Evolutionary conservation across 2,888 invertebrate genomes (phyloP).

Genomic region (Cordylochernes scorpioides): DNA sequence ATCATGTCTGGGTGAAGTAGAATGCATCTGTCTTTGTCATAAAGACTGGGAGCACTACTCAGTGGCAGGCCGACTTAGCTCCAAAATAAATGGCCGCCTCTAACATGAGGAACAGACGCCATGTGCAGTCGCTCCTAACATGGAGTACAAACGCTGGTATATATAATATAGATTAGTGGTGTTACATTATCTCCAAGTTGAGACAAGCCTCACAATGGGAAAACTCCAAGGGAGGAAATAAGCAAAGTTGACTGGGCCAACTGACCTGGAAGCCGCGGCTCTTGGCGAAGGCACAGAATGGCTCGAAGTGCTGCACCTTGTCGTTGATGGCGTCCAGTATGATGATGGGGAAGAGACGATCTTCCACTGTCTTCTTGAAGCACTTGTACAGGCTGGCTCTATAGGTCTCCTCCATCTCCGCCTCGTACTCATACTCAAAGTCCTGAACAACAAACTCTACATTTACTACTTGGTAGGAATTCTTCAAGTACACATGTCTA

Average conservation of each 20-base stretch:
- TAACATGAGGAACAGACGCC: too few relatives aligned
- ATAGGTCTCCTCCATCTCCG: slow-evolving; percentile 51
- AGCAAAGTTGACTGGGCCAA: too few relatives aligned
- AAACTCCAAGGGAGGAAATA: too few relatives aligned
- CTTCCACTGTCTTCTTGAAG: slow-evolving; percentile 63
- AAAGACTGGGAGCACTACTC: too few relatives aligned
- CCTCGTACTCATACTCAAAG: slow-evolving; percentile 67
- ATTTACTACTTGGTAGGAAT: too few relatives aligned
- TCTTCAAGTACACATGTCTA: too few relatives aligned
- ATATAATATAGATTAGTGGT: background rate
- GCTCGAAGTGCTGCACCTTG: slow-evolving; percentile 48
- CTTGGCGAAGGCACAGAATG: slow-evolving; percentile 63
- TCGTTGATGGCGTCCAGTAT: slow-evolving; percentile 76
- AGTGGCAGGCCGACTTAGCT: too few relatives aligned
- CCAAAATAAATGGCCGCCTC: too few relatives aligned
- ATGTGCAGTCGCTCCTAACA: background rate
- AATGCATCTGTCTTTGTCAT: too few relatives aligned
- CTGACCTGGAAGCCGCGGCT: slow-evolving; percentile 53
- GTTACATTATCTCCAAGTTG: background rate
- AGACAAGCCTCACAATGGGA: background rate
- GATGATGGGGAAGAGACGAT: slow-evolving; percentile 70
- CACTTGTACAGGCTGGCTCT: slow-evolving; percentile 52
- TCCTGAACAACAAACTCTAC: slow-evolving; percentile 31
- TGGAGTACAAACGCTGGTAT: background rate
- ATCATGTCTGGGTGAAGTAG: too few relatives aligned